phyloP scores from a whole-genome alignment of 2,888 invertebrate genomes.

The Gastrophysa polygoni region DNA sequence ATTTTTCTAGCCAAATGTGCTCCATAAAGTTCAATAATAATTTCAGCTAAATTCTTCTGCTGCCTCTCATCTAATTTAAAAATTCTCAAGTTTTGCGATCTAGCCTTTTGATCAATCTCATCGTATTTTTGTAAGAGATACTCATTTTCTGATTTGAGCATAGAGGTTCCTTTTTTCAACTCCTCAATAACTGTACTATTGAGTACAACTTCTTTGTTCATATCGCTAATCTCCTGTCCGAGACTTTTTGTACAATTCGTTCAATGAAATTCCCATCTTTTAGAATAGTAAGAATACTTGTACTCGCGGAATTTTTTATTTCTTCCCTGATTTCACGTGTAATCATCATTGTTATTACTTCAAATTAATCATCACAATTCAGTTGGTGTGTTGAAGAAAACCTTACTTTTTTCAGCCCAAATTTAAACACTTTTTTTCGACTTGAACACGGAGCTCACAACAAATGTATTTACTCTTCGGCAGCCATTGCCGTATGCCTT shows the following conservation, averaged over 20 bases:
- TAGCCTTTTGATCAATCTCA: constrained; percentile 3
- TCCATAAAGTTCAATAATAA: constrained; percentile 7
- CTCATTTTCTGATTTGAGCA: constrained; percentile 10
- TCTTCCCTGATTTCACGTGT: constrained; percentile 5
- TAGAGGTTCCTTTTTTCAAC: constrained; percentile 2
- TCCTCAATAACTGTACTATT: constrained; percentile 8
- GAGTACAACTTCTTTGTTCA: background rate
- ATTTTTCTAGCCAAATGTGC: background rate
- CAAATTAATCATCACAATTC: background rate
- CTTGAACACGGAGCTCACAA: background rate
- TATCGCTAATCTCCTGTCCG: constrained; percentile 2
- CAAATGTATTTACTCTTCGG: background rate
- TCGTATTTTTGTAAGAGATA: constrained; percentile 6
- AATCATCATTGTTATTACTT: background rate
- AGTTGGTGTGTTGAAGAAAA: background rate
- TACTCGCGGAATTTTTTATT: constrained; percentile 6
- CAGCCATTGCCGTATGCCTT: no score
- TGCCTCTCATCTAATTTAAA: constrained; percentile 6
- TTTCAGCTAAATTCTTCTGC: constrained; percentile 4
- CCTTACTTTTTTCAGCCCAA: background rate
- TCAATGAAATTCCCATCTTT: constrained; percentile 4
- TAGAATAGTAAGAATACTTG: background rate
- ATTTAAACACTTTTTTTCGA: background rate
- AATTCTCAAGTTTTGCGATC: constrained; percentile 7
- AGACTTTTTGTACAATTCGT: constrained; percentile 7